These are phyloP conservation scores for Kobus ellipsiprymnus DNA, from an alignment of 2,113 vertebrate genomes.

Conservation along the genomic window DNA sequence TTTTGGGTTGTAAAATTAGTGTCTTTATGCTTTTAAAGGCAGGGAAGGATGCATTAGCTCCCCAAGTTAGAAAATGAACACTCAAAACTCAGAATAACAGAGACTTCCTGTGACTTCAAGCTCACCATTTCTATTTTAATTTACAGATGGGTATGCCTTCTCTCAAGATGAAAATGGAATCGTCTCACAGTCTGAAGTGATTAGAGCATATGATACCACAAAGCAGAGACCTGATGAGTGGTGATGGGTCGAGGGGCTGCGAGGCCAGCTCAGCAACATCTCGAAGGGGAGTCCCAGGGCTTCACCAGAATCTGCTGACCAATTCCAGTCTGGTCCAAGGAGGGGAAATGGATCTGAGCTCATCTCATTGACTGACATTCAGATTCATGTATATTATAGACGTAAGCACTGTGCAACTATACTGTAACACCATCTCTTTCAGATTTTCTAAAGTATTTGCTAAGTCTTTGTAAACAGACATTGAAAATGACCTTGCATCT, in stretches of 20 bases:
- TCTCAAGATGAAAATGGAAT: conserved; percentile 99
- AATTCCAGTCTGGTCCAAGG: conserved; percentile 54
- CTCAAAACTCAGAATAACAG: neutral
- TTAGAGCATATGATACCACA: conserved; percentile 97
- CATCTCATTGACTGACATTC: conserved; percentile 67
- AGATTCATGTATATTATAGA: conserved; percentile 80
- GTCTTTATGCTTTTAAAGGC: neutral
- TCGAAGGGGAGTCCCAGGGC: conserved; percentile 49
- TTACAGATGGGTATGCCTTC: conserved; percentile 96
- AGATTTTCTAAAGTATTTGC: conserved; percentile 79
- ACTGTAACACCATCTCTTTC: conserved; percentile 81
- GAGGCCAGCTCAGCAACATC: conserved; percentile 41
- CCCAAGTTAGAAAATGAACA: neutral
- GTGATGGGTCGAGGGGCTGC: conserved; percentile 78
- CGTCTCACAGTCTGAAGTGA: conserved; percentile 98
- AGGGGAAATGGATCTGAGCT: conserved; percentile 67
- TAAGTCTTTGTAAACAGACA: conserved; percentile 78
- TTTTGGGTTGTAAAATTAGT: neutral
- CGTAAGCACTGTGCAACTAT: conserved; percentile 86
- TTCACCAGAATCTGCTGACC: conserved; percentile 54
- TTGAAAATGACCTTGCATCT: conserved; percentile 75
- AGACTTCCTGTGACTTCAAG: neutral
- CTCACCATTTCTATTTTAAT: neutral
- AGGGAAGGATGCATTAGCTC: neutral
- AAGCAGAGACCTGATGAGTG: conserved; percentile 94